Conservation (phyloP, 2,888 invertebrate genomes). For the Galerucella calmariensis region DNA sequence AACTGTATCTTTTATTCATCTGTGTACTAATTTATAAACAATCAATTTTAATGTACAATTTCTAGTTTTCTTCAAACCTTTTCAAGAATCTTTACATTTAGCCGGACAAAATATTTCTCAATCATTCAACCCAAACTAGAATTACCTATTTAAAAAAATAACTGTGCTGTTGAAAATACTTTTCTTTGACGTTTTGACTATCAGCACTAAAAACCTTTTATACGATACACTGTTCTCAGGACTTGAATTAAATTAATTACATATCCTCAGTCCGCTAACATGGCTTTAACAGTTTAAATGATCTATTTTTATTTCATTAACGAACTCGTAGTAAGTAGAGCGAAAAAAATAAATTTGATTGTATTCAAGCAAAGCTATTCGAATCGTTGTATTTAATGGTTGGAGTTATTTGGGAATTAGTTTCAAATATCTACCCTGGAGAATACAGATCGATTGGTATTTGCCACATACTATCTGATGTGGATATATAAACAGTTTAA, state of each 20-base stretch:
- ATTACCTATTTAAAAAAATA: neutral
- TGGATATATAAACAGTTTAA: too few species aligned
- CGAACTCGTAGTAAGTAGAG: slow-evolving; percentile 13
- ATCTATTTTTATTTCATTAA: slow-evolving; percentile 9
- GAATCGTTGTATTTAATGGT: neutral
- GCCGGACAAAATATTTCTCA: too few species aligned
- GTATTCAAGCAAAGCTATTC: neutral
- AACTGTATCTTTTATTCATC: too few species aligned
- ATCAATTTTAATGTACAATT: too few species aligned
- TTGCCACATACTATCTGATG: too few species aligned
- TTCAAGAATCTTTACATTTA: too few species aligned
- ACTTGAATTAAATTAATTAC: neutral
- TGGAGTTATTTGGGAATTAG: neutral
- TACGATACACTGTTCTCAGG: neutral
- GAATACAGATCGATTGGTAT: neutral
- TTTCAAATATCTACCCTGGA: neutral
- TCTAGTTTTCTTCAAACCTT: too few species aligned
- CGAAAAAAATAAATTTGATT: slow-evolving; percentile 17
- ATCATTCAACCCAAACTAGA: too few species aligned
- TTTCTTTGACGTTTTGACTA: neutral
- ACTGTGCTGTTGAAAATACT: neutral
- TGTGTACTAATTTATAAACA: too few species aligned
- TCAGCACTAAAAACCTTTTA: neutral
- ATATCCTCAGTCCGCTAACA: neutral
- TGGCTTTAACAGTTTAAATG: neutral